Percentiles rank a stretch among this genome's conserved stretches.
These are phyloP conservation scores for Allobates femoralis DNA, from an alignment of 2,797 vertebrate genomes.

Conservation along the genomic window DNA sequence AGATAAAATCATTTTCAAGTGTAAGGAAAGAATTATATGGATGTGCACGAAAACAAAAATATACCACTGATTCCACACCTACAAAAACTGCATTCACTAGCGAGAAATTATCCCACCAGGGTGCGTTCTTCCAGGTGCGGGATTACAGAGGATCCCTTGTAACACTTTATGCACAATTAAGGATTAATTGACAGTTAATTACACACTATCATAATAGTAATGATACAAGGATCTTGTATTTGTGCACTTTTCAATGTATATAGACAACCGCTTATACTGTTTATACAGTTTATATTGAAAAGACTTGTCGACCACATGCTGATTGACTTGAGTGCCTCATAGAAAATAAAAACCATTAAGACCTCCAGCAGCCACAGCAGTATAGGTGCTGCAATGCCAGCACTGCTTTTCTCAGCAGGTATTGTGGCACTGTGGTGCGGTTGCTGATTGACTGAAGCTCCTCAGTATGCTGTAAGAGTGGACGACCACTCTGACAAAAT, in stretches of 20 bases:
- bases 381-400: too few species aligned
- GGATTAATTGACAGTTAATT: not conserved
- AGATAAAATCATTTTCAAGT: constrained; percentile 32
- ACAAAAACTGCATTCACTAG: constrained; percentile 22
- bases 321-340: too few species aligned
- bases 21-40: constrained; percentile 25
- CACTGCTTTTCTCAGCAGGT: too few species aligned
- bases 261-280: not conserved
- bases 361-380: too few species aligned
- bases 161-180: not conserved
- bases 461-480: too few species aligned
- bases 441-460: too few species aligned
- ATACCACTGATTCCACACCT: constrained; percentile 28
- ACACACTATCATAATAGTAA: not conserved
- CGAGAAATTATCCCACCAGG: constrained; percentile 34
- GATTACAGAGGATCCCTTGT: not conserved
- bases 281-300: not conserved
- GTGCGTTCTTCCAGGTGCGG: not conserved
- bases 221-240: not conserved
- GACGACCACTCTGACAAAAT: too few species aligned
- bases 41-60: constrained; percentile 26
- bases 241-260: not conserved
- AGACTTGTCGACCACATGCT: too few species aligned
- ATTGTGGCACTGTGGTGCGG: too few species aligned
- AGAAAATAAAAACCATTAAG: too few species aligned